Evolutionary conservation across 2,113 vertebrate genomes (phyloP), one percentile per base, ranked within the genome.

Genomic region (Eptesicus fuscus): DNA sequence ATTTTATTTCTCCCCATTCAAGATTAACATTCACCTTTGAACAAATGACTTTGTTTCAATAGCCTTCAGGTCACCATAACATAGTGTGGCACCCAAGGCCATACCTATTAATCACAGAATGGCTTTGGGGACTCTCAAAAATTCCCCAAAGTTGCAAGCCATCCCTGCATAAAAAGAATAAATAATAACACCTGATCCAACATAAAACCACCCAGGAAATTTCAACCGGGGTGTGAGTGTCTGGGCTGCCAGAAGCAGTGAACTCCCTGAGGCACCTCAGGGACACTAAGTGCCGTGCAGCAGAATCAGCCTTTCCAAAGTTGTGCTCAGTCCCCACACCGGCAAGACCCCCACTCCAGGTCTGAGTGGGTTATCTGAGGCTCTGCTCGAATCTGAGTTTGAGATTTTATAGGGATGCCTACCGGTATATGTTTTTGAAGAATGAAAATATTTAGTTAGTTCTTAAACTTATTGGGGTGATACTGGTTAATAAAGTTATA

Each of bases 291-390:
- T 17, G n/a, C 11, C 25, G 28, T 7, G 30, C 70, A 77, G 12
- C n/a, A 83, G 22, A 83, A 71, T 18, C 18, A 28, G 30, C 4
- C 67, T 59, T 84, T 47, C n/a, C 53, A 88, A 74, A 18, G 10
- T 16, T 37, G 17, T 40, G 25, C 2, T 73, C 12, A 49, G 53
- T 67, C 47, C 23, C 32, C 22, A 11, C 4, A 3, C 0, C 2
- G 5, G 9, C 25, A 91, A 67, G 35, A 32, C 17, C 10, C 10
- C 53, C 37, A 51, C 30, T 51, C 51, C 28, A 40, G 37, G 9
- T 44, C 2, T 30, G 25, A 83, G 13, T 12, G 9, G 37, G 25
- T 94, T 56, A 47, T 22, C 37, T 18, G 7, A 78, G 37, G 4
- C 12, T 73, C 32, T 83, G 35, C n/a, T 79, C 37, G 8, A 53